Base-by-base conservation (phyloP, 2,888 invertebrate species). In the Hydriomena furcata region DNA sequence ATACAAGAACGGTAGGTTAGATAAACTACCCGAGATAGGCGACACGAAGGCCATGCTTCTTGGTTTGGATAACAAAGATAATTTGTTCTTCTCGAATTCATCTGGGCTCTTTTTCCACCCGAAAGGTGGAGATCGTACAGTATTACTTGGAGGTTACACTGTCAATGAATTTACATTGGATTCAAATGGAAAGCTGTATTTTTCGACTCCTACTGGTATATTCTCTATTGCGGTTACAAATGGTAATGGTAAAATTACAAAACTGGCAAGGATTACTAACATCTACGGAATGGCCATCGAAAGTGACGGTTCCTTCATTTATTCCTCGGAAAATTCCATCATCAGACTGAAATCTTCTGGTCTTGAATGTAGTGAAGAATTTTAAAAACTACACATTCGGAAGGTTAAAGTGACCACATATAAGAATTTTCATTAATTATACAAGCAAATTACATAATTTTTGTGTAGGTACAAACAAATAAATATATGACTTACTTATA, bases 11-110 rank as follows among this genome's bases (percentile, higher is more conserved):
- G 55, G 60, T 1, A 21, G 36, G 11, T 31, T 66, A 0, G 35
- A 35, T 1, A 51, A 53, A 34, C 55, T 79, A 1, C 47, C 63
- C 1, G 71, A 66, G 44, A 41, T 77, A 1, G 37, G 53, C n/a
- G 35, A 67, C 2, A 52, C 59, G 0, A 75, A 37, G 49, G 65
- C 58, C 0, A 58, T 71, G 60, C 13, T 73, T 4, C 6, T 79
- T 12, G 77, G 68, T 25, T 60, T 69, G 0, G 71, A 68, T 23
- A 68, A 59, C 1, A 43, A 68, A 4, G 34, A 66, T 1, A 65
- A 70, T 37, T 44, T 70, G 23, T 59, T 66, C 13, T 77, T 68
- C 46, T 61, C 53, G 0, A 79, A 79, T 43, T 68, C 72, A 10
- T 66, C 74, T 17, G 79, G 79, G 23, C 37, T 73, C 0, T 79